Conservation (phyloP, 2,113 vertebrate species). For the Cacatua alba region DNA sequence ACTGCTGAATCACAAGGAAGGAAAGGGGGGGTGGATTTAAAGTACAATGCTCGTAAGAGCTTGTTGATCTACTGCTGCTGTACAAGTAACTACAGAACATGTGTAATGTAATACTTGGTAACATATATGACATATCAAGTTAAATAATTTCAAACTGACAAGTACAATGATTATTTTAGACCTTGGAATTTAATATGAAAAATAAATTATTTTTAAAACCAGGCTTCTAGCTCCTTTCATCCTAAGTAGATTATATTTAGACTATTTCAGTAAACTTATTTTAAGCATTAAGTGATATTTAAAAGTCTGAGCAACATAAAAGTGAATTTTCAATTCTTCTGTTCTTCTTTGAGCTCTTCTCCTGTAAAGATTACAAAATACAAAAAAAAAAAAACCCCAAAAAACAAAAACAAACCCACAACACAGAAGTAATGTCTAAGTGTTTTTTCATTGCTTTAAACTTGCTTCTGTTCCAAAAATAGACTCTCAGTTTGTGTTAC, state of each 20-base stretch:
- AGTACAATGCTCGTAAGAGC: neutral
- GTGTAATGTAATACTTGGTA: rapidly evolving
- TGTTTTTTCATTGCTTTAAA: neutral
- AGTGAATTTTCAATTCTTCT: neutral
- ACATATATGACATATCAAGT: neutral
- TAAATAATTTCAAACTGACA: neutral
- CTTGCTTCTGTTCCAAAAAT: neutral
- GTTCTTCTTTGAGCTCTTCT: neutral
- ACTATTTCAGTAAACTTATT: neutral
- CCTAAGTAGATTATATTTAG: neutral
- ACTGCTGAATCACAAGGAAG: constrained; percentile 22
- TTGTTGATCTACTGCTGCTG: neutral
- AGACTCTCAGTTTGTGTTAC: rapidly evolving
- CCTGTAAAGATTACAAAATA: neutral
- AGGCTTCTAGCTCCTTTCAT: neutral
- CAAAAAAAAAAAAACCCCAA: neutral
- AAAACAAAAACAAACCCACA: neutral
- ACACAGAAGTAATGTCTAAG: neutral
- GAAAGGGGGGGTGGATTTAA: neutral
- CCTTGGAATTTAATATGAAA: neutral
- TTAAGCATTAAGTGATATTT: neutral
- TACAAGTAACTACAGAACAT: neutral
- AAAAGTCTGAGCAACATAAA: neutral
- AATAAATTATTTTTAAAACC: neutral
- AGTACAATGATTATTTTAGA: neutral